Evolutionary conservation across 2,113 vertebrate species (phyloP), one percentile per base, ranked within the genome.

Genomic region (Menura novaehollandiae): DNA sequence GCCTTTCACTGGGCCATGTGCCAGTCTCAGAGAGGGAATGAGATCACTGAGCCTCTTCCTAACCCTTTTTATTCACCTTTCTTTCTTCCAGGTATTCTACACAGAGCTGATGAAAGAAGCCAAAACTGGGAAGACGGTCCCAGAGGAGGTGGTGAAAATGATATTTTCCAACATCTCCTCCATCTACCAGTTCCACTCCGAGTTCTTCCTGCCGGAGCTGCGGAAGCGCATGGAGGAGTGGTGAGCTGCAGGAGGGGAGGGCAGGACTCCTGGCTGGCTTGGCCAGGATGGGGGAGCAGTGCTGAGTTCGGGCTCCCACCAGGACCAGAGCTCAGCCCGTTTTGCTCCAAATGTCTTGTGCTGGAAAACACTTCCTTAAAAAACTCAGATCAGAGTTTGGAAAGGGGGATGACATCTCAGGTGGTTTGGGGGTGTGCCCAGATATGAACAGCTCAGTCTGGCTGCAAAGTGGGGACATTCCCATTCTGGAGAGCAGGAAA

Each of bases 91-190:
- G 99, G 95, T 99, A 26, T 99, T 99, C 93, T 99, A 98, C 80
- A 91, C 80, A 18, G 98, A 98, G 66, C 93, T 99, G 51, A 97
- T 98, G 75, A 98, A 96, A 81, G 98, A 99, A 82, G 99, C 99
- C 13, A 97, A 72, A 22, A 93, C 92, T 13, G 94, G 97, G 35
- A 99, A 98, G 89, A 97, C 96, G 1, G 98, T 99, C 94, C 98
- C 99, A 0, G 97, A 98, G 33, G 99, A 99, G 2, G 98, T 98
- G 75, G 98, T 99, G 41, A 98, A 97, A 89, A 98, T 98, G 79
- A 98, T 99, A 88, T 99, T 99, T 96, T 99, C 99, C 88, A 99
- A 99, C 94, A 98, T 98, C 95, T 98, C 99, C 59, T 99, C 98
- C 75, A 99, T 99, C 96, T 98, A 99, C 97, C 98, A 98, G 91